Base-by-base conservation (phyloP, 2,888 invertebrate genomes). In the Lacanobia oleracea region DNA sequence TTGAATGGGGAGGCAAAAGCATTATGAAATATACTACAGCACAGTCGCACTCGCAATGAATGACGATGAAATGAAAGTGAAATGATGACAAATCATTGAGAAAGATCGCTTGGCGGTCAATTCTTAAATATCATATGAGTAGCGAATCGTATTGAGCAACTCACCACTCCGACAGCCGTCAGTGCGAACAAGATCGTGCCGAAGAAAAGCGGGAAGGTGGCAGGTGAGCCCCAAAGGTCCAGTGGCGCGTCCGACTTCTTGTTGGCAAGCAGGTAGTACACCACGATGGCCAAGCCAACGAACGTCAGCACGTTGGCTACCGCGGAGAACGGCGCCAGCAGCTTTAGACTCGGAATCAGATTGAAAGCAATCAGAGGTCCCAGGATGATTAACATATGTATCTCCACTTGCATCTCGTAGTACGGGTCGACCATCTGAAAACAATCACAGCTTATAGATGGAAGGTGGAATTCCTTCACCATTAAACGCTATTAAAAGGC, bases 111-210 rank as follows among this genome's bases (percentile, higher is more conserved):
- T 50, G 16, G 61, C 73, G 4, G 45, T 3, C 10, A 67, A 61
- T 27, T 56, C 3, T 3, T 27, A 43, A 21, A 48, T 21, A n/a
- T 40, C 16, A 18, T 14, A 40, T 21, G 12, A 53, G 7, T 45
- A 14, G 33, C 16, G 5, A 21, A 48, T n/a, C 18, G 2, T 16
- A 21, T 9, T 7, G 10, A 45, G 6, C 7, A 21, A 93, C 97
- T 96, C 89, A 98, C 98, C 93, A 98, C 97, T 33, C 98, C 98
- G 48, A 98, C 97, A 1, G 98, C 98, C 85, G 98, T 99, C 85
- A 99, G 96, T 0, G 99, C 98, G 92, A 99, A 99, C 71, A 99
- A 96, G 3, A 98, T 98, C 0, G 99, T 99, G 2, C 99, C 99
- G 0, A 98, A 98, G 88, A 86, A 86, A 9, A 86, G 51, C 14